Base-by-base conservation (phyloP, 1,140 invertebrate species). In the Teleopsis dalmanni region DNA sequence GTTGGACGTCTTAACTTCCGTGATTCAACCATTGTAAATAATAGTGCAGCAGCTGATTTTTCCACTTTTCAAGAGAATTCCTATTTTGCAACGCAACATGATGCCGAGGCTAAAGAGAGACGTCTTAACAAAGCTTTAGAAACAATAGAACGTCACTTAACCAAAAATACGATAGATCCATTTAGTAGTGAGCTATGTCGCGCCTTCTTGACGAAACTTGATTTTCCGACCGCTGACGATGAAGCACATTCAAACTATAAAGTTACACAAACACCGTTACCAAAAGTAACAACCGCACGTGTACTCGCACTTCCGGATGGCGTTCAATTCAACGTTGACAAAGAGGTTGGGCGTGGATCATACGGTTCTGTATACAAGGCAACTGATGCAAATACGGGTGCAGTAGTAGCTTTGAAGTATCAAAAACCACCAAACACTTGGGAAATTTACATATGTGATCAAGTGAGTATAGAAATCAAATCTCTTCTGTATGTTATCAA, bases 391-490 rank as follows among this genome's bases (percentile, higher is more conserved):
- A 73, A 76, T 53, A 80, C 73, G 9, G 77, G 78, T 54, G 77
- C 76, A 52, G 74, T 77, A 3, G 82, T 87, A 47, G 84, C 84
- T 4, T 70, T 85, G 7, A 88, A 88, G 69, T 84, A 80, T 57
- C 85, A 88, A 70, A 87, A 85, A 64, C 85, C 85, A 1, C 78
- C 83, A 35, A 85, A 85, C 63, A 78, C 79, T 34, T 89, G 87
- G 87, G 87, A 89, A 65, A 86, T 80, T 61, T 89, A 89, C 57
- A 87, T 89, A 57, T 82, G 82, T 56, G 78, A 82, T 70, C 85
- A 88, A 73, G 81, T 89, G 50, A 80, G 48, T 37, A 4, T n/a
- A 26, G 10, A 13, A n/a, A n/a, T n/a, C n/a, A n/a, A n/a, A n/a
- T n/a, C n/a, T n/a, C n/a, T n/a, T n/a, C n/a, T n/a, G n/a, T n/a